A percentile compares a stretch with the other conserved stretches of the same genome.
Conservation (phyloP, 1,140 invertebrate genomes). For the Ostrea edulis region DNA sequence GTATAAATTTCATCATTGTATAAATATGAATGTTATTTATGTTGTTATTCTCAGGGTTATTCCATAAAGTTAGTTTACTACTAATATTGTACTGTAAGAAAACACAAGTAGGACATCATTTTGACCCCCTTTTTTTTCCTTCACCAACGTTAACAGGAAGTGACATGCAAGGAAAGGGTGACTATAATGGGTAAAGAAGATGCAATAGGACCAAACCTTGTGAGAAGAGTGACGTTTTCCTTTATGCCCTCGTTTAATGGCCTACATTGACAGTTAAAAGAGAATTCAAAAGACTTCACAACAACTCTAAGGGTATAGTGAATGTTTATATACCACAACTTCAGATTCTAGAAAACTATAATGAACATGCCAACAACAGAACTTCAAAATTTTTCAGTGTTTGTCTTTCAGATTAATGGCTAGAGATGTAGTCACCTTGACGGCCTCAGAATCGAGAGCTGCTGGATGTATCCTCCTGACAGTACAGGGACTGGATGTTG, state of each 20-base stretch:
- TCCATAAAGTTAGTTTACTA: too few species aligned
- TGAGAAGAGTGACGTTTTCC: conserved; percentile 24
- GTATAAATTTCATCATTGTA: too few species aligned
- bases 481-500: conserved; percentile 68
- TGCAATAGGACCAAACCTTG: conserved; percentile 7
- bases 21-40: too few species aligned
- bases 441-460: conserved; percentile 55
- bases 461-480: conserved; percentile 59
- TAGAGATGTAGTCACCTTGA: conserved; percentile 56
- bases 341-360: background rate
- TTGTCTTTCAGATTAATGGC: background rate
- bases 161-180: conserved; percentile 2
- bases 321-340: background rate
- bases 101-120: background rate
- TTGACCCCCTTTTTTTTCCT: background rate
- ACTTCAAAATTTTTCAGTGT: background rate
- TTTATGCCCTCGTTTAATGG: conserved; percentile 28
- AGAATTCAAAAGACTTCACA: conserved; percentile 31
- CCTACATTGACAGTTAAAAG: conserved; percentile 19
- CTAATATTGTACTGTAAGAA: too few species aligned
- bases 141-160: background rate
- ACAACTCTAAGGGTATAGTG: conserved; percentile 8
- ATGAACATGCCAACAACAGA: conserved; percentile 29
- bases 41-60: too few species aligned
- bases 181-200: background rate